Evolutionary conservation across 1,140 invertebrate genomes (phyloP).

Genomic region (Saccostrea glomerata): DNA sequence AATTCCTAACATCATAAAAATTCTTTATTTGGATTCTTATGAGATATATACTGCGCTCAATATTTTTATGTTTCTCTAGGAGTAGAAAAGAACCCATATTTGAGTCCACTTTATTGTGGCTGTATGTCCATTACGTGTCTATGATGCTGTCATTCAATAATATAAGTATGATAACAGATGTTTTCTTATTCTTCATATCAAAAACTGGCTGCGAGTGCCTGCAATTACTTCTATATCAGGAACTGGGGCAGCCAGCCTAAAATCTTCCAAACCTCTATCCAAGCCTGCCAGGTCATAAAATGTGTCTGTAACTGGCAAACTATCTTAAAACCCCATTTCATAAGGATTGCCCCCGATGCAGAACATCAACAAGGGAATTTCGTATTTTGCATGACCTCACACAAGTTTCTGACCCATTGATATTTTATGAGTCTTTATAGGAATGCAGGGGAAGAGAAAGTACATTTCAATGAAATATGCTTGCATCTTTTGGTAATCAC

Average conservation of each 20-base stretch:
- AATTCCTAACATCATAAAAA: too few relatives aligned
- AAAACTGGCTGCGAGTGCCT: neutral
- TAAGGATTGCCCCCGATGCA: neutral
- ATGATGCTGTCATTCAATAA: neutral
- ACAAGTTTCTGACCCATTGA: neutral
- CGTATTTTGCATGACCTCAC: neutral
- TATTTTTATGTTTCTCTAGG: too few relatives aligned
- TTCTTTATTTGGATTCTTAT: too few relatives aligned
- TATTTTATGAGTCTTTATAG: too few relatives aligned
- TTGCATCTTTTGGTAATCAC: too few relatives aligned
- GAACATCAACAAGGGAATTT: too few relatives aligned
- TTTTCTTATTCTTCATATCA: neutral
- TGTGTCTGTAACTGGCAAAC: neutral
- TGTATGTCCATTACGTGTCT: neutral
- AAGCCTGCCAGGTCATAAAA: neutral
- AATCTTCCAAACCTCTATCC: neutral
- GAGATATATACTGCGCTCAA: too few relatives aligned
- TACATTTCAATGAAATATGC: too few relatives aligned
- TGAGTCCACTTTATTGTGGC: too few relatives aligned
- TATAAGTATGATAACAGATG: neutral
- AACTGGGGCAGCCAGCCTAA: neutral
- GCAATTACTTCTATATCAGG: neutral
- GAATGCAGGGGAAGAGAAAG: too few relatives aligned
- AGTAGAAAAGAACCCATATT: too few relatives aligned
- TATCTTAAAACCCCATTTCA: neutral